These are phyloP conservation scores for Epinotia ramella DNA, from an alignment of 2,888 invertebrate genomes.

Conservation along the genomic window DNA sequence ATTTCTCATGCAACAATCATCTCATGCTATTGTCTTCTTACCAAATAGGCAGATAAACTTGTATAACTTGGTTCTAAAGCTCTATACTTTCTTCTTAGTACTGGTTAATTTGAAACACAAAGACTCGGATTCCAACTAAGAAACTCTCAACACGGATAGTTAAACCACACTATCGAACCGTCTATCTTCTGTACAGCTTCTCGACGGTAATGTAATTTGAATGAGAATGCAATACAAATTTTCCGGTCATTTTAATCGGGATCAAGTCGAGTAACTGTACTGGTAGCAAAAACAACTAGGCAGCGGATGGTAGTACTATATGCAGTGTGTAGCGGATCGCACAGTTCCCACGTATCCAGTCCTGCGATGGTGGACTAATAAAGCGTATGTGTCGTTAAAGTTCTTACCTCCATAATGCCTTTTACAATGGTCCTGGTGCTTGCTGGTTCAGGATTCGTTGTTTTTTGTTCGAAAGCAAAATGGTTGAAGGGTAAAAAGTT, in stretches of 20 bases:
- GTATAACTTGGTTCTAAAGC: too few species aligned
- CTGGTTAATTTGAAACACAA: too few species aligned
- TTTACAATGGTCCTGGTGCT: not conserved
- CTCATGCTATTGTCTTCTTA: not conserved
- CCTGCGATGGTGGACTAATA: conserved; percentile 20
- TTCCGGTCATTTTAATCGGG: conserved; percentile 45
- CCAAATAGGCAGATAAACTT: not conserved
- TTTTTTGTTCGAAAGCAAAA: conserved; percentile 13
- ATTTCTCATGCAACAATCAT: not conserved
- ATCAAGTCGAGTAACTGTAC: conserved; percentile 46
- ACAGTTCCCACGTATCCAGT: conserved; percentile 47
- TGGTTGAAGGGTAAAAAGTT: not conserved
- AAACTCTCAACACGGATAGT: not conserved
- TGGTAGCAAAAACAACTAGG: conserved; percentile 38
- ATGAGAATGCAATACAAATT: conserved; percentile 39
- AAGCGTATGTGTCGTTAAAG: not conserved
- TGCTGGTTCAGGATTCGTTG: conserved; percentile 26
- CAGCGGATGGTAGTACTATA: conserved; percentile 37
- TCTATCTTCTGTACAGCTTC: conserved; percentile 9
- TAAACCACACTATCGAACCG: conserved; percentile 8
- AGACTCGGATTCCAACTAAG: not conserved
- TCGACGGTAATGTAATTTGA: conserved; percentile 32
- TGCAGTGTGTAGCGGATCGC: conserved; percentile 47
- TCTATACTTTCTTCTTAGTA: not conserved
- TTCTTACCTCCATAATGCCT: conserved; percentile 21